Evolutionary conservation across 2,113 vertebrate species (phyloP).

Genomic region (Panthera tigris): DNA sequence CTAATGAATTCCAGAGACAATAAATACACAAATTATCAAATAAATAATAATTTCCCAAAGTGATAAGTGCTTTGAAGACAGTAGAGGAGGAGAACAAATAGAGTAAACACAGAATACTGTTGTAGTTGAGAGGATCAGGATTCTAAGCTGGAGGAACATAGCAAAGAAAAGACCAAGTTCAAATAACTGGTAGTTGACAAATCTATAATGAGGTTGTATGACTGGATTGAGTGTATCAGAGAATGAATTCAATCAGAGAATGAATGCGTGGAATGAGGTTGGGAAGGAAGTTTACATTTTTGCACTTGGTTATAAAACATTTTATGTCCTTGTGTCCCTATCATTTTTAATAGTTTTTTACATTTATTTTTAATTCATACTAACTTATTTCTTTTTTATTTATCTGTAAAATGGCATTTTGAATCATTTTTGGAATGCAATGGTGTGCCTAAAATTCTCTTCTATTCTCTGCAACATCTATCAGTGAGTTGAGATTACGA

Average conservation of each 20-base stretch:
- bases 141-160: not conserved
- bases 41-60: not conserved
- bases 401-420: not conserved
- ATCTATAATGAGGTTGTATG: not conserved
- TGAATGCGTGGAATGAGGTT: not conserved
- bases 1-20: not conserved
- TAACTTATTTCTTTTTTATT: not conserved
- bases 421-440: not conserved
- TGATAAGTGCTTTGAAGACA: not conserved
- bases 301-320: not conserved
- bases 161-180: not conserved
- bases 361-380: not conserved
- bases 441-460: slow-evolving; percentile 22
- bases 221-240: not conserved
- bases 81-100: not conserved
- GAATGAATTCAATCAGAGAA: not conserved
- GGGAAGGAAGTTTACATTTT: not conserved
- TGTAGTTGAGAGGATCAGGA: not conserved
- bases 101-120: not conserved
- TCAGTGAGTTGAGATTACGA: slow-evolving; percentile 16
- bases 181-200: not conserved
- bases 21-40: not conserved
- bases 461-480: not conserved
- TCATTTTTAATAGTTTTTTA: not conserved
- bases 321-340: not conserved